Conservation (phyloP, 1,140 invertebrate genomes). For the Heliconius himera region DNA sequence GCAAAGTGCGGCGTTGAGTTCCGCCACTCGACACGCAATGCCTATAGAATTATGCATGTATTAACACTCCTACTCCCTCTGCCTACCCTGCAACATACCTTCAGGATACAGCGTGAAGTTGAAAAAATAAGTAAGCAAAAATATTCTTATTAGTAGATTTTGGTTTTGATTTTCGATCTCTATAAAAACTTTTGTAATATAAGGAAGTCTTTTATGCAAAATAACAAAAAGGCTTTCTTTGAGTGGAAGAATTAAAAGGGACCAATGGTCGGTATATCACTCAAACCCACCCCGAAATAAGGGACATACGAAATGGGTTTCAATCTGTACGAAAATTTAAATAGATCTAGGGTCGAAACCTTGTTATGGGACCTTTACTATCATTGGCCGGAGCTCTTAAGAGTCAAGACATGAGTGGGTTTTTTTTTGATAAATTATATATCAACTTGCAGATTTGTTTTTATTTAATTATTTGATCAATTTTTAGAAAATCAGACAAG, state of each 20-base stretch:
- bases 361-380: constrained; percentile 28
- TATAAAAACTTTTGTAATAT: neutral
- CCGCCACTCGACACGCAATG: no score
- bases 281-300: constrained; percentile 21
- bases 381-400: neutral
- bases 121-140: no score
- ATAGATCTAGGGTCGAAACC: constrained; percentile 32
- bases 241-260: constrained; percentile 26
- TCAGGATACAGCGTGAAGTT: no score
- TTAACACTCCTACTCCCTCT: no score
- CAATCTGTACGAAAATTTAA: constrained; percentile 35
- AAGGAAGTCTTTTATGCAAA: neutral
- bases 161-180: no score
- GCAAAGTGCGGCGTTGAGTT: no score
- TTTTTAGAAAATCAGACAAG: no score
- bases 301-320: constrained; percentile 31
- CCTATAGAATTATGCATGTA: no score
- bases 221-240: neutral
- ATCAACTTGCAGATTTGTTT: neutral
- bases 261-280: constrained; percentile 36
- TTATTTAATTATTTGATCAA: neutral
- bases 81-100: no score
- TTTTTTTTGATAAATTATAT: neutral
- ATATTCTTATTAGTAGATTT: no score
- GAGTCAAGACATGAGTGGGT: neutral